Percentiles rank a stretch among this genome's conserved stretches.
Conservation (phyloP, 2,797 vertebrate genomes). For the Xiphophorus birchmanni region DNA sequence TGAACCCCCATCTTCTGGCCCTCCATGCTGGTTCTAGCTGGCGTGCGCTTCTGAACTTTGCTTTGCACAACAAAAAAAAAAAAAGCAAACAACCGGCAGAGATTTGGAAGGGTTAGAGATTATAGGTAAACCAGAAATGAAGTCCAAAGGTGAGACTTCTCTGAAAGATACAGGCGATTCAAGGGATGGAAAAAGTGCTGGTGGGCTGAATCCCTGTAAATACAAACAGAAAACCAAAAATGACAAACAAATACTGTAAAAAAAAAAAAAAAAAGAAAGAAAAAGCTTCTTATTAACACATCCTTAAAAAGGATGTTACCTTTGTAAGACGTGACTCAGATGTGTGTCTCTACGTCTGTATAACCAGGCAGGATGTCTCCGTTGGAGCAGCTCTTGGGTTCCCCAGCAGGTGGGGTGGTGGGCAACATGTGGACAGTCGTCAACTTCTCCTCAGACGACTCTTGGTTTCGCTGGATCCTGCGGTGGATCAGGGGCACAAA, state of each 20-base stretch:
- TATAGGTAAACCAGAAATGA: constrained; percentile 46
- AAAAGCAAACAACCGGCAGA: constrained; percentile 44
- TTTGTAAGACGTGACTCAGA: constrained; percentile 78
- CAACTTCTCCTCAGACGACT: constrained; percentile 80
- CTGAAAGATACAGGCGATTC: constrained; percentile 36
- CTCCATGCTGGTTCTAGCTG: constrained; percentile 33
- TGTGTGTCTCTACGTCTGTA: constrained; percentile 88
- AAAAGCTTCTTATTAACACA: neutral
- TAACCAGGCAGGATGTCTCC: constrained; percentile 93
- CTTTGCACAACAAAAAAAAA: constrained; percentile 42
- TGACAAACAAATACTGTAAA: neutral
- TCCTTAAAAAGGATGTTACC: constrained; percentile 47
- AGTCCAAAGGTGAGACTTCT: constrained; percentile 44
- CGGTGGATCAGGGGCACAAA: constrained; percentile 91
- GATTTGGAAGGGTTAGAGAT: constrained; percentile 39
- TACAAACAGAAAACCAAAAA: constrained; percentile 19
- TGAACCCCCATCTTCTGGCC: constrained; percentile 34
- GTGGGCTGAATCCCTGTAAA: constrained; percentile 75
- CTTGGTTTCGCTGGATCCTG: constrained; percentile 79
- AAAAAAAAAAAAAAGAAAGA: neutral
- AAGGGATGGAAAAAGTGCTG: constrained; percentile 69
- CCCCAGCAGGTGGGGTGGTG: constrained; percentile 40
- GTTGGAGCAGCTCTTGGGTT: constrained; percentile 83
- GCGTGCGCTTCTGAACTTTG: constrained; percentile 32
- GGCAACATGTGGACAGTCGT: constrained; percentile 89